Base-by-base conservation (phyloP, 64 coral and sea anemone genomes). In the Stichodactyla mertensii region DNA sequence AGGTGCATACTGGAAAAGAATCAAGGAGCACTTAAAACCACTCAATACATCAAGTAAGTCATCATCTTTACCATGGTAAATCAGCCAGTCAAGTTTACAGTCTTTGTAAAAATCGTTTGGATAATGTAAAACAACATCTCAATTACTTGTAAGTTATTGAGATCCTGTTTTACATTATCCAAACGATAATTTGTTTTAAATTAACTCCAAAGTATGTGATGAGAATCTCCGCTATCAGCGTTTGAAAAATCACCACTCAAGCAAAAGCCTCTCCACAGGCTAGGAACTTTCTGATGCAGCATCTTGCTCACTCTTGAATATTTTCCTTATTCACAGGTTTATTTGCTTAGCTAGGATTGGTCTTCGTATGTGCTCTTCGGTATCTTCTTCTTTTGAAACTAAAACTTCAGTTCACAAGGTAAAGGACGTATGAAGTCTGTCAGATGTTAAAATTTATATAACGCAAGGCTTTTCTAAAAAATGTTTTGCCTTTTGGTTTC, bases 21-120 rank as follows among this genome's bases (percentile, higher is more conserved):
- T 51, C 45, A 85, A 85, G 83, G 83, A 10, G n/a, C 14, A 13
- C 59, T 60, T 8, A 28, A 52, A 59, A 16, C 14, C 10, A 85
- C 52, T n/a, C 55, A 85, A 23, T 85, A 85, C 83, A 85, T 85
- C 52, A 85, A 85, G 83, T 85, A 51, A 85, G 83, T 31, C 83
- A n/a, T 85, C 2, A 14, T 12, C 36, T 56, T 51, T 84, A 18
- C 6, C 7, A 5, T 19, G 4, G 18, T 57, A 18, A 7, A 6
- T 10, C 8, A 4, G 4, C 59, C 59, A 61, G 59, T 61, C 16
- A 16, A 16, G 15, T 14, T 57, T 10, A 57, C 7, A 9, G 20
- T 84, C 54, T 84, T 19, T 52, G 28, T 1, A 31, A 31, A 31
- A 31, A 31, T 31, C 28, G 28, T 31, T 31, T 31, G 28, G 28